Percentiles rank a stretch among this genome's conserved stretches.
These are phyloP conservation scores for Pissodes strobi DNA, from an alignment of 1,140 invertebrate genomes.

Conservation along the genomic window DNA sequence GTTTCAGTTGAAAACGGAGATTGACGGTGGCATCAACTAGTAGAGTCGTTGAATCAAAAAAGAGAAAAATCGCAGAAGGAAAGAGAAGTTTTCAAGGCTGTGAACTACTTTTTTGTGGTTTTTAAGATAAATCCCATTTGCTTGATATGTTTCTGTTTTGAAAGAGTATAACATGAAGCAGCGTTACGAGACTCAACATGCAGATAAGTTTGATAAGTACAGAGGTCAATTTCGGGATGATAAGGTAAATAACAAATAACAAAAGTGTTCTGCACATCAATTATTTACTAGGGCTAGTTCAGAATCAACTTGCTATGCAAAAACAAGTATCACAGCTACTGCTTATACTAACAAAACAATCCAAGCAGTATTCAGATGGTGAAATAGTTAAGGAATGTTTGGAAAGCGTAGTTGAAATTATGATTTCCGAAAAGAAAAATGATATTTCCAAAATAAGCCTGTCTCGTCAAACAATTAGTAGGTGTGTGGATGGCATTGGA, in stretches of 20 bases:
- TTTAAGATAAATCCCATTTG: conserved; percentile 36
- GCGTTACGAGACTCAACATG: conserved; percentile 36
- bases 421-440: conserved; percentile 46
- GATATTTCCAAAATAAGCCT: conserved; percentile 41
- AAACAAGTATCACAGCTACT: conserved; percentile 42
- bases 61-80: conserved; percentile 6
- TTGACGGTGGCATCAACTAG: conserved; percentile 3
- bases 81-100: conserved; percentile 8
- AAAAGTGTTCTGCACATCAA: conserved; percentile 12
- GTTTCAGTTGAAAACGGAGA: background rate
- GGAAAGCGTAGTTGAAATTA: conserved; percentile 41
- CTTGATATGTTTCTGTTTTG: conserved; percentile 37
- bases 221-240: conserved; percentile 31
- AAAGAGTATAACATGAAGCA: conserved; percentile 38
- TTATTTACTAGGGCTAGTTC: background rate
- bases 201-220: conserved; percentile 31
- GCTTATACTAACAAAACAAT: conserved; percentile 44
- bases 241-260: conserved; percentile 29
- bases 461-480: conserved; percentile 45
- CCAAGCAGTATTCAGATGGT: conserved; percentile 48
- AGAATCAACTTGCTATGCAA: conserved; percentile 1
- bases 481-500: conserved; percentile 44
- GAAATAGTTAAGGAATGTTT: conserved; percentile 50
- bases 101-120: conserved; percentile 10
- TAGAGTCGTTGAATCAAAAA: conserved; percentile 4